Percentiles rank a stretch among this genome's conserved stretches.
phyloP scores from a whole-genome alignment of 2,797 vertebrate genomes.

The Danio kyathit region DNA sequence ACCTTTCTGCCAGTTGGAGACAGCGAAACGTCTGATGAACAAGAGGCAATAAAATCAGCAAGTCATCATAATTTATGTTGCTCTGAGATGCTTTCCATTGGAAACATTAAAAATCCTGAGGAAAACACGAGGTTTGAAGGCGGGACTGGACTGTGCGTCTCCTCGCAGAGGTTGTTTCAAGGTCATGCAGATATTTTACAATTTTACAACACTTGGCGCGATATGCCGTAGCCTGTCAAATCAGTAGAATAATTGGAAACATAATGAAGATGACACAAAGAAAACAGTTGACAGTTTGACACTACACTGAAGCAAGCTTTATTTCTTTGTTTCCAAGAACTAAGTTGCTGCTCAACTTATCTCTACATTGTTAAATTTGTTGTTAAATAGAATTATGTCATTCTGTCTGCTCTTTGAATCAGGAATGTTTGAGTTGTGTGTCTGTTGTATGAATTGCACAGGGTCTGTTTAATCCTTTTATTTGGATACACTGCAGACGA shows the following conservation, averaged over 20 bases:
- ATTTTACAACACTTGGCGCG: slow-evolving; percentile 63
- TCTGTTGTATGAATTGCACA: slow-evolving; percentile 67
- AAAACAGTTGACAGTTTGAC: slow-evolving; percentile 59
- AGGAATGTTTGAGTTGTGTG: slow-evolving; percentile 53
- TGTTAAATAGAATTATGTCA: slow-evolving; percentile 65
- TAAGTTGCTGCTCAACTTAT: not conserved
- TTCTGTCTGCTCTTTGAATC: slow-evolving; percentile 70
- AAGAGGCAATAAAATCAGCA: slow-evolving; percentile 47
- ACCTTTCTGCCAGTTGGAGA: slow-evolving; percentile 47
- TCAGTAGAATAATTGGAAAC: slow-evolving; percentile 69
- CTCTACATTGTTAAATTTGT: slow-evolving; percentile 39
- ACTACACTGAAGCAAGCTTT: slow-evolving; percentile 46
- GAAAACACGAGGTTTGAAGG: slow-evolving; percentile 17
- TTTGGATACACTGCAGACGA: slow-evolving; percentile 11
- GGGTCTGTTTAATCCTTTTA: slow-evolving; percentile 57
- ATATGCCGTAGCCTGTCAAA: slow-evolving; percentile 58
- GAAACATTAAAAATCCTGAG: slow-evolving; percentile 50
- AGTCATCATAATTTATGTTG: slow-evolving; percentile 45
- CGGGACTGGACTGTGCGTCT: slow-evolving; percentile 14
- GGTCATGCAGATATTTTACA: slow-evolving; percentile 58
- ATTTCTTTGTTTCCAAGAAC: slow-evolving; percentile 50
- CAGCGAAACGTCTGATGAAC: slow-evolving; percentile 28
- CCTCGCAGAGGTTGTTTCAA: slow-evolving; percentile 33
- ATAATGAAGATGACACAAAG: slow-evolving; percentile 68
- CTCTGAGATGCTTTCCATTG: slow-evolving; percentile 45